Evolutionary conservation across 2,888 invertebrate genomes (phyloP).

Genomic region (Sphaerophoria taeniata): DNA sequence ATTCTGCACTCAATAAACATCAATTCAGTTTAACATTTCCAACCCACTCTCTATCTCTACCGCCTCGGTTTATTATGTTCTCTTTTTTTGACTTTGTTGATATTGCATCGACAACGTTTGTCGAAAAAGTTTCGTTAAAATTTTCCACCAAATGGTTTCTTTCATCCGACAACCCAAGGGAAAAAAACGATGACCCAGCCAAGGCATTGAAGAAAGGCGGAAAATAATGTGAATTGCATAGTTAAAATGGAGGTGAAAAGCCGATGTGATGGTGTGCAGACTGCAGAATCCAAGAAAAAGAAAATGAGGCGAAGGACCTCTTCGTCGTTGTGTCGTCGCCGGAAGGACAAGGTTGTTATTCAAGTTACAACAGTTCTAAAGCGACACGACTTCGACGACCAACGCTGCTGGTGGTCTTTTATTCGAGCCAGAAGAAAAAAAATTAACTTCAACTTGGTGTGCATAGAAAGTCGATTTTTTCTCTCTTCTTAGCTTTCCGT

Average conservation of each 20-base stretch:
- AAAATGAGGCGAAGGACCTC: conserved; percentile 17
- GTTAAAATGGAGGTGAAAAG: conserved; percentile 53
- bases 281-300: background rate
- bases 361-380: conserved; percentile 46
- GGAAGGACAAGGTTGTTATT: conserved; percentile 72
- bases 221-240: conserved; percentile 48
- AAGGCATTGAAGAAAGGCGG: conserved; percentile 3
- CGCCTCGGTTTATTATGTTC: conserved; percentile 3
- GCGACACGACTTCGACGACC: conserved; percentile 4
- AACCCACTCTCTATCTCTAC: conserved; percentile 17
- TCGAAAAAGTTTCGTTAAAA: conserved; percentile 70
- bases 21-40: conserved; percentile 58
- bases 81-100: conserved; percentile 1
- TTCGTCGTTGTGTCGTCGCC: conserved; percentile 28
- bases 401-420: conserved; percentile 21
- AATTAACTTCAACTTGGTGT: conserved; percentile 20
- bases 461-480: conserved; percentile 42
- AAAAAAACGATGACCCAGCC: background rate
- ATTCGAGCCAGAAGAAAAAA: conserved; percentile 7
- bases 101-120: conserved; percentile 37
- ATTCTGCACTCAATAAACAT: conserved; percentile 57
- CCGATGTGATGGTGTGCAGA: background rate
- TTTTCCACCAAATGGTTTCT: conserved; percentile 57
- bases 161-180: conserved; percentile 15
- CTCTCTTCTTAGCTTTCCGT: conserved; percentile 3